Percentiles rank a stretch among this genome's conserved stretches.
These are phyloP conservation scores for Phoebastria nigripes DNA, from an alignment of 2,797 vertebrate species.

Conservation along the genomic window DNA sequence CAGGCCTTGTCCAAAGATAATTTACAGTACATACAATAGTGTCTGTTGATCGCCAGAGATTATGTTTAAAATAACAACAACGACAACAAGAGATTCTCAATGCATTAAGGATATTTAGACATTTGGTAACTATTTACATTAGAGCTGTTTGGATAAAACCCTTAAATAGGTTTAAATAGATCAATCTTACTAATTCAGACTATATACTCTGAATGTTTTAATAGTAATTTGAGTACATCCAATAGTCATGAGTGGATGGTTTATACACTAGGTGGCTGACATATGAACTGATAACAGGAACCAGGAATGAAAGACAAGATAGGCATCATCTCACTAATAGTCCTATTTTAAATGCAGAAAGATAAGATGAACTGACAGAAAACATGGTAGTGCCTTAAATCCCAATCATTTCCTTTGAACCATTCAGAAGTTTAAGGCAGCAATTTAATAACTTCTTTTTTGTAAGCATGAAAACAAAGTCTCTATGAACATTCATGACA, in stretches of 20 bases:
- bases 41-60: not conserved
- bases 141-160: not conserved
- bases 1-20: not conserved
- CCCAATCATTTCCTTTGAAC: not conserved
- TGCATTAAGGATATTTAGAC: not conserved
- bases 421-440: not conserved
- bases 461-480: not conserved
- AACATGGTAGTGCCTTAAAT: not conserved
- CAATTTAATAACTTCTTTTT: not conserved
- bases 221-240: not conserved
- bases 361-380: not conserved
- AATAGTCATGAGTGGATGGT: not conserved
- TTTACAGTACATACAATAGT: not conserved
- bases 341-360: not conserved
- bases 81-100: not conserved
- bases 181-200: not conserved
- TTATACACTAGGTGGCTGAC: not conserved
- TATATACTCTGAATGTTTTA: not conserved
- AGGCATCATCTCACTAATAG: not conserved
- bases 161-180: not conserved
- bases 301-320: not conserved
- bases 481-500: not conserved
- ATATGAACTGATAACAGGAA: not conserved
- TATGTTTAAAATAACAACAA: not conserved
- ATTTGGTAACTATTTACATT: not conserved